Base-by-base conservation (phyloP, 2,888 invertebrate species). In the Stenodema calcarata region DNA sequence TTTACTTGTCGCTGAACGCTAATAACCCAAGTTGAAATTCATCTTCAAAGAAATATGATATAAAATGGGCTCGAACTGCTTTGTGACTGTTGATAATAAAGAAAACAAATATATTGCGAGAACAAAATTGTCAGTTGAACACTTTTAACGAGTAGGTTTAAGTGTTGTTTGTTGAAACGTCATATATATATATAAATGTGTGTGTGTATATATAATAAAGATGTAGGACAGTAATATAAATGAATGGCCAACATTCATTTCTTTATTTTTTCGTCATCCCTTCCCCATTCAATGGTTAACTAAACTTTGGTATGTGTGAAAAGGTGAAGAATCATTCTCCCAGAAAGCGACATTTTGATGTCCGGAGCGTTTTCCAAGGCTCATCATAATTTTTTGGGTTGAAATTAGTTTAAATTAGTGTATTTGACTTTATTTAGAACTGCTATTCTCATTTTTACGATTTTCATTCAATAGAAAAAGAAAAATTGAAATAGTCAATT, bases 41-140 rank as follows among this genome's bases (percentile, higher is more conserved):
- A 62, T 27, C 62, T 62, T 23, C 23, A n/a, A 78, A 76, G n/a
- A 41, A 27, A 62, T n/a, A 30, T 14, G 27, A 82, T n/a, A 82
- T 28, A 23, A n/a, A 18, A 18, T 54, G 82, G 70, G 82, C 18
- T 69, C 69, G 70, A 82, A 82, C 82, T 82, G 82, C 82, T 82
- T 82, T 69, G 82, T 82, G 82, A 82, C 82, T 82, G 82, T 82
- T 82, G 82, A 82, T 82, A 82, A 82, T 82, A 82, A 82, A 30
- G 41, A 82, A n/a, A n/a, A n/a, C n/a, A n/a, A 54, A 12, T 70
- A 82, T 47, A 50, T 27, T 50, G 47, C 35, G 16, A 82, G n/a
- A 23, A 41, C 28, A 35, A 35, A 9, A n/a, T 82, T 82, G 82
- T 82, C 54, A 82, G 69, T 70, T 82, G 42, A 82, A 62, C 69